Percentiles rank a stretch among this genome's conserved stretches.
Evolutionary conservation across 2,113 vertebrate genomes (phyloP).

Genomic region (Thamnophis sirtalis): DNA sequence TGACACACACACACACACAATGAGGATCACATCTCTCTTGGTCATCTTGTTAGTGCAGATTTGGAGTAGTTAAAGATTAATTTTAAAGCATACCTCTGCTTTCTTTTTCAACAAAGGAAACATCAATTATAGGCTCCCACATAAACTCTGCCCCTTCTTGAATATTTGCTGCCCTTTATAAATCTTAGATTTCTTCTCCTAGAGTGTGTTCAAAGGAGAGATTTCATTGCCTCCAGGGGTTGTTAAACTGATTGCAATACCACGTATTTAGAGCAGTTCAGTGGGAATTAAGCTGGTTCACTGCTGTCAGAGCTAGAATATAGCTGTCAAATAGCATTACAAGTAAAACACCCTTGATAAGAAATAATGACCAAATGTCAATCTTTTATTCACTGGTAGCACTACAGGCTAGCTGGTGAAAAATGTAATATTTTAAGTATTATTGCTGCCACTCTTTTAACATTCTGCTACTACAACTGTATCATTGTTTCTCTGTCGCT

Average conservation of each 20-base stretch:
- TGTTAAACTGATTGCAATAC: constrained; percentile 97
- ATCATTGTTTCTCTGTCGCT: constrained; percentile 38
- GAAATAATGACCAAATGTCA: constrained; percentile 90
- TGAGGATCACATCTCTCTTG: constrained; percentile 74
- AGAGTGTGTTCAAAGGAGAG: constrained; percentile 92
- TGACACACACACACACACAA: constrained; percentile 63
- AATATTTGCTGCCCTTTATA: constrained; percentile 88
- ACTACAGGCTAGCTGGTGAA: constrained; percentile 61
- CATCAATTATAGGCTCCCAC: constrained; percentile 90
- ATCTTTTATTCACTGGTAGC: constrained; percentile 70
- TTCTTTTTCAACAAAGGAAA: constrained; percentile 87
- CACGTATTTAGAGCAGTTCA: constrained; percentile 93
- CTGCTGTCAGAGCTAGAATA: constrained; percentile 88
- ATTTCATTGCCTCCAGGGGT: constrained; percentile 89
- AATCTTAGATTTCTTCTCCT: constrained; percentile 89
- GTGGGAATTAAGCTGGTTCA: constrained; percentile 91
- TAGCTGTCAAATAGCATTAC: constrained; percentile 94
- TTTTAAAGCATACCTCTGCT: constrained; percentile 85
- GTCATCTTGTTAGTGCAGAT: constrained; percentile 87
- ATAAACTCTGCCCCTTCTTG: constrained; percentile 91
- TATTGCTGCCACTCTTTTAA: constrained; percentile 56
- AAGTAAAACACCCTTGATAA: constrained; percentile 83
- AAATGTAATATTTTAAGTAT: constrained; percentile 69
- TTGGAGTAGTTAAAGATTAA: constrained; percentile 96
- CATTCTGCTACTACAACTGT: constrained; percentile 42